Evolutionary conservation across 92 coral and sea anemone genomes (phyloP), one percentile per base, ranked within the genome.

Genomic region (Phymanthus crucifer): DNA sequence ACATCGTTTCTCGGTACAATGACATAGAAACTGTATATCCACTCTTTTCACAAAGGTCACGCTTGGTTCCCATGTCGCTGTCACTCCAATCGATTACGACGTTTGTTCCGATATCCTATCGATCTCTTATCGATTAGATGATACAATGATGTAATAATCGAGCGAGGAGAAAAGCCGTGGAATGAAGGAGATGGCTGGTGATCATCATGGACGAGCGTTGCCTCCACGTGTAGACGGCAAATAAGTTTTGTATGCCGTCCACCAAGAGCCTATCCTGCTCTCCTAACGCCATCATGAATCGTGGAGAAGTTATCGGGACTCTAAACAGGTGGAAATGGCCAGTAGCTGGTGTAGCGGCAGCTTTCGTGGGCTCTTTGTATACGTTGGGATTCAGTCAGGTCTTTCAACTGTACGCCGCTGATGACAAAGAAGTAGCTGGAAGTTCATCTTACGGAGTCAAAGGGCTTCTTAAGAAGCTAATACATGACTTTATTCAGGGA

Each of bases 241-340:
- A 54, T 34, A 21, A 76, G 26, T 27, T 29, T 17, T 10, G 13
- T 82, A 82, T 82, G 86, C 80, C 80, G 21, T 43, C 74, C 3
- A 31, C 86, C 40, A 73, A 61, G 46, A 23, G 58, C 16, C 21
- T 65, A 35, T 58, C 27, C 47, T 33, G 40, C 18, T 68, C 80
- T 58, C 67, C 73, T 13, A 0, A 83, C n/a, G 26, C 81, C 29
- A 74, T 78, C 34, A 92, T 92, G 97, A 92, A 90, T 67, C 88
- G 92, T 73, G 87, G 91, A 74, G 97, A 92, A 79, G 78, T 87
- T 5, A 83, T 89, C 36, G 94, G 91, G 67, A 83, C 90, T n/a
- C 70, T 90, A 36, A 90, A 86, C 85, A 84, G 82, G 21, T 92
- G 97, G 97, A 92, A 92, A 72, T 92, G 97, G 97, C 94, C 94